A percentile compares a stretch with the other conserved stretches of the same genome.
Evolutionary conservation across 2,797 vertebrate species (phyloP).

Genomic region (Liasis olivaceus): DNA sequence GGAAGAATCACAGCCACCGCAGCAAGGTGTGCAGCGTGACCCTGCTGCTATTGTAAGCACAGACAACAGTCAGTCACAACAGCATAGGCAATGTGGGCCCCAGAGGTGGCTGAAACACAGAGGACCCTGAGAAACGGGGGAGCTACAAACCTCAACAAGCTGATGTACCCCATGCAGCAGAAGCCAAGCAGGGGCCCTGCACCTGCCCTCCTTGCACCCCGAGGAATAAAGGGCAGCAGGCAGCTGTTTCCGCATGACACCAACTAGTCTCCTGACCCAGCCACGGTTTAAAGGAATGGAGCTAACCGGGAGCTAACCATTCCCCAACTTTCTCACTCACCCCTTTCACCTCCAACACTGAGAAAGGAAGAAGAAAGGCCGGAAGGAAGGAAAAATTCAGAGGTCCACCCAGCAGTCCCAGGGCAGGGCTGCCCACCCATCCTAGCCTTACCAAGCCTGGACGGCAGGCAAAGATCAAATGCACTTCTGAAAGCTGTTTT

Average conservation of each 20-base stretch:
- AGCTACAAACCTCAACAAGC: not conserved
- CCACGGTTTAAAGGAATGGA: not conserved
- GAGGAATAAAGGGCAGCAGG: too few relatives aligned
- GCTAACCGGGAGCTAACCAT: not conserved
- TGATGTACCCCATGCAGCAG: rapidly evolving
- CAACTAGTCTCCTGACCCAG: not conserved
- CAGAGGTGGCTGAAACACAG: not conserved
- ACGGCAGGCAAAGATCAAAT: not conserved
- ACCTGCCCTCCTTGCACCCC: not conserved
- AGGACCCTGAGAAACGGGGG: not conserved
- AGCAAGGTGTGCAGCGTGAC: rapidly evolving
- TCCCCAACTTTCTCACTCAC: not conserved
- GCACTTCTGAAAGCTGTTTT: not conserved
- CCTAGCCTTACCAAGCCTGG: too few relatives aligned
- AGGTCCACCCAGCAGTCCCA: too few relatives aligned
- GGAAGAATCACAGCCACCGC: rapidly evolving
- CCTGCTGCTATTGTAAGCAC: rapidly evolving
- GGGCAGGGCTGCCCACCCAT: not conserved
- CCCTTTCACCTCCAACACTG: rapidly evolving
- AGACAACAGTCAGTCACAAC: too few relatives aligned
- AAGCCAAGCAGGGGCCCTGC: not conserved
- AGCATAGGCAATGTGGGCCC: too few relatives aligned
- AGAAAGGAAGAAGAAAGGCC: not conserved
- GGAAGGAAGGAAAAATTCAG: not conserved
- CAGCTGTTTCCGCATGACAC: not conserved